phyloP scores from a whole-genome alignment of 2,113 vertebrate species.

The Pseudorectes ferrugineus region DNA sequence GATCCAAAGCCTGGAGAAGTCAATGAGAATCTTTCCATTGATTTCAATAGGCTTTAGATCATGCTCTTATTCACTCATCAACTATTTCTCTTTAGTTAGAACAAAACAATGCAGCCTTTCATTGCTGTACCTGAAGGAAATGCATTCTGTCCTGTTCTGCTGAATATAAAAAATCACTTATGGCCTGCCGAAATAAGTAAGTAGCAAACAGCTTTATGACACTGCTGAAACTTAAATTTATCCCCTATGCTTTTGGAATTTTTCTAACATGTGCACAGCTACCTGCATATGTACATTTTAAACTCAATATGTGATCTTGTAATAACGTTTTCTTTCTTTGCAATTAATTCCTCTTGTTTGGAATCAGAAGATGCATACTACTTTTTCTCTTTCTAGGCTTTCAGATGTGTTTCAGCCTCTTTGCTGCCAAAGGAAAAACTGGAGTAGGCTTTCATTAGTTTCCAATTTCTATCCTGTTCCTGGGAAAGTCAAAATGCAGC shows the following conservation, averaged over 20 bases:
- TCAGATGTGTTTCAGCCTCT: background rate
- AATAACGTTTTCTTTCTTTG: background rate
- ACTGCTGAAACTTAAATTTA: background rate
- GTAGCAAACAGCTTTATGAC: background rate
- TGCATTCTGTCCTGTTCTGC: background rate
- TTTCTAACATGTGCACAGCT: background rate
- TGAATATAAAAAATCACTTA: background rate
- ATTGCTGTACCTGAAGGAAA: background rate
- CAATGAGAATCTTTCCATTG: constrained; percentile 46
- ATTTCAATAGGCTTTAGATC: constrained; percentile 50
- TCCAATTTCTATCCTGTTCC: background rate
- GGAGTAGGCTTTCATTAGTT: background rate
- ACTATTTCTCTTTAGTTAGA: constrained; percentile 16
- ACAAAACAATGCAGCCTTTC: constrained; percentile 33
- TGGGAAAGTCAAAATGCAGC: background rate
- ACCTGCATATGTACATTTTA: background rate
- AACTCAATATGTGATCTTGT: background rate
- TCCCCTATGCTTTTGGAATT: background rate
- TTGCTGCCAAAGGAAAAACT: background rate
- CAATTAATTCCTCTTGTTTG: background rate
- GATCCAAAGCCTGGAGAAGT: constrained; percentile 52
- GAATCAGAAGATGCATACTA: background rate
- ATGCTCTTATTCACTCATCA: constrained; percentile 19
- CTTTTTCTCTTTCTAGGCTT: background rate
- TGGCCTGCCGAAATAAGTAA: background rate